Evolutionary conservation across 2,888 invertebrate species (phyloP).

Genomic region (Leptinotarsa tumamoca): DNA sequence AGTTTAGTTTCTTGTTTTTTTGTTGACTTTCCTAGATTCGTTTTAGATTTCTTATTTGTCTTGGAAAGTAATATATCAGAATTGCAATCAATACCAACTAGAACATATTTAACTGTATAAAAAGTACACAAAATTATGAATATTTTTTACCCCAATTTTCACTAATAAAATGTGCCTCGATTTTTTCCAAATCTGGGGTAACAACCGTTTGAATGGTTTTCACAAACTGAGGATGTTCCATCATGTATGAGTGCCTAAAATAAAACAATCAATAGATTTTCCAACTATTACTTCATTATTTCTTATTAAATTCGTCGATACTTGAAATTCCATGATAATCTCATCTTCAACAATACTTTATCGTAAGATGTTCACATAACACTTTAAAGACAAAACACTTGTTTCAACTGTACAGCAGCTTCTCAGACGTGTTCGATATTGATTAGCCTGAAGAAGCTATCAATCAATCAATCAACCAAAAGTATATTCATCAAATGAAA

Average conservation of each 20-base stretch:
- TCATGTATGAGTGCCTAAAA: conserved; percentile 59
- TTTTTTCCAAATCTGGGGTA: conserved; percentile 63
- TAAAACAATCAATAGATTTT: background rate
- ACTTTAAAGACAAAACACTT: too few species aligned
- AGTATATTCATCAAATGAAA: too few species aligned
- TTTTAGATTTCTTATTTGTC: conserved; percentile 23
- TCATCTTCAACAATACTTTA: too few species aligned
- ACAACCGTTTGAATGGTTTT: conserved; percentile 66
- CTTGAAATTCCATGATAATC: too few species aligned
- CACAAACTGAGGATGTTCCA: conserved; percentile 67
- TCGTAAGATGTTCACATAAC: too few species aligned
- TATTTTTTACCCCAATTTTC: conserved; percentile 69
- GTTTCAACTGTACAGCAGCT: too few species aligned
- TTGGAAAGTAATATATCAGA: conserved; percentile 39
- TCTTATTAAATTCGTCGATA: too few species aligned
- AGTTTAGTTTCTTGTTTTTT: conserved; percentile 32
- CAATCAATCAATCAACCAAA: too few species aligned
- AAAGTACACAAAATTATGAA: conserved; percentile 18
- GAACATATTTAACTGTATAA: background rate
- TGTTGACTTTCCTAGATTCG: background rate
- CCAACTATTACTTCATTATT: background rate
- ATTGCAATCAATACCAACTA: conserved; percentile 69
- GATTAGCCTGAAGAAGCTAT: too few species aligned
- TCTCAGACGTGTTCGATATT: too few species aligned
- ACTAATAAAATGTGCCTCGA: conserved; percentile 72